Base-by-base conservation (phyloP, 2,888 invertebrate species). In the Gastracanthus pulcherrimus region DNA sequence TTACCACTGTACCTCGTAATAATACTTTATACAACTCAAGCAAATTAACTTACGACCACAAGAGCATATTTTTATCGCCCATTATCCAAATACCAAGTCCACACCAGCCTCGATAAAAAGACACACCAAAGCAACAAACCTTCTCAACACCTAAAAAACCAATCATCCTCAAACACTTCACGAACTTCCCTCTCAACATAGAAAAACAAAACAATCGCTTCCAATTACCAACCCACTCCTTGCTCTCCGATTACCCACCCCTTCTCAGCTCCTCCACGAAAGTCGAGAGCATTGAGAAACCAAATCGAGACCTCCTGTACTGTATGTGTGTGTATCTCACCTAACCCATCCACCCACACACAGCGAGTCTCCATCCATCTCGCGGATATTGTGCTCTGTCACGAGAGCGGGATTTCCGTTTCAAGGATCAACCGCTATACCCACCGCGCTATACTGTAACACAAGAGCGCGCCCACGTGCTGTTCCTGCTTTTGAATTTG, bases 401-500 rank as follows among this genome's bases (percentile, higher is more conserved):
- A 26, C 5, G 29, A 45, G 23, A 45, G 6, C 1, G 19, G 26
- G 45, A 29, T 13, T 58, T 71, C 38, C 51, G 38, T 72, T 58
- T 58, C 38, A 72, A 72, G 71, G 71, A 72, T 72, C 58, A 58
- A 23, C n/a, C 58, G 16, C 41, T 6, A 4, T 29, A 5, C 67
- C n/a, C 58, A 16, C 41, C 1, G 41, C 41, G n/a, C n/a, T n/a
- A n/a, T n/a, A n/a, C n/a, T n/a, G n/a, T n/a, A n/a, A n/a, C n/a
- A n/a, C n/a, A n/a, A n/a, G n/a, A n/a, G n/a, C n/a, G n/a, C n/a
- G n/a, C n/a, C n/a, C n/a, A n/a, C n/a, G n/a, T n/a, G n/a, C n/a
- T n/a, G n/a, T n/a, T n/a, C n/a, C n/a, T n/a, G 55, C 41, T 60
- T 76, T 55, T 76, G 69, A 69, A 76, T 76, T 76, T 76, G n/a